Base-by-base conservation (phyloP, 2,113 vertebrate genomes). In the Daphoenositta chrysoptera region DNA sequence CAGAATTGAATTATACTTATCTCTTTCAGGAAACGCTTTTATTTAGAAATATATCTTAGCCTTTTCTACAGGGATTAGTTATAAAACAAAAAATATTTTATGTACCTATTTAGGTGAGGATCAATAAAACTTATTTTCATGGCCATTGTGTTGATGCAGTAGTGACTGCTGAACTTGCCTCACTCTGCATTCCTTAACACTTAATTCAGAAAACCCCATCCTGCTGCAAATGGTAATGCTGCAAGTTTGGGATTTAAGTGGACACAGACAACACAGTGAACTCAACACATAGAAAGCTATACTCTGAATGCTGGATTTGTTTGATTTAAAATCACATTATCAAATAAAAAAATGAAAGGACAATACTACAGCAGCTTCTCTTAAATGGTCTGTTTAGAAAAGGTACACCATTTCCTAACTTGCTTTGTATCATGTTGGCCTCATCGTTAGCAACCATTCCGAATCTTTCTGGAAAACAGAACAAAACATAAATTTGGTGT, bases 101-200 rank as follows among this genome's bases (percentile, higher is more conserved):
- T 63, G 57, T 61, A 61, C 61, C 53, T 87, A 42, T 66, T 90
- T 88, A 83, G 76, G n/a, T 68, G 37, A 35, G 21, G 50, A 95
- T 93, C 23, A 3, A 80, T 95, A 83, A 83, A 93, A 88, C 31
- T 61, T 77, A 63, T 77, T 96, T 91, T 83, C 83, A 58, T 39
- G 84, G 66, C 31, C 47, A 80, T 53, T 44, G 54, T 54, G 16
- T 70, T 83, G 90, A 83, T 66, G 51, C 42, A 90, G 58, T 28
- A 72, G 75, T 10, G 13, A 50, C 45, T 88, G 58, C 35, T 70
- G 68, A 80, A 47, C 90, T 66, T 92, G 37, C 68, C 39, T 44
- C n/a, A 33, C 23, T 65, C 48, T 77, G 42, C 54, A 73, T 19
- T 64, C 63, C 51, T 66, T 33, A 76, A 54, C 65, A 85, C 21